Evolutionary conservation across 2,797 vertebrate genomes (phyloP).

Genomic region (Enoplosus armatus): DNA sequence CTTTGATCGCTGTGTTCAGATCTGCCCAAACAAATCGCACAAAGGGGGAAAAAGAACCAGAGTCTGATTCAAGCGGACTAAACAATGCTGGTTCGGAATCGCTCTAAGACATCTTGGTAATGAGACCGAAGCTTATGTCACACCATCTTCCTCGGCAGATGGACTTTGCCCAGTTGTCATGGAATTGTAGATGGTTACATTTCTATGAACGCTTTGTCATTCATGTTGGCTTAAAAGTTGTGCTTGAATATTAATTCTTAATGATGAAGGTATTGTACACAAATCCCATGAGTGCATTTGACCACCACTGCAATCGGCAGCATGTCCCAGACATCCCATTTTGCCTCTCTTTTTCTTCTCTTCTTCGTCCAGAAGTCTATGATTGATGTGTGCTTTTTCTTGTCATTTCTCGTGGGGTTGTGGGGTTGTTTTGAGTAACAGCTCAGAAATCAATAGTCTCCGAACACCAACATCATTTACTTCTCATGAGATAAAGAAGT

Average conservation of each 20-base stretch:
- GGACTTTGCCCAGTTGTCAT: not conserved
- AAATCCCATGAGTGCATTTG: not conserved
- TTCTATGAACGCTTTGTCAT: not conserved
- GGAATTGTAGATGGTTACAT: not conserved
- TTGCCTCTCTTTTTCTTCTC: not conserved
- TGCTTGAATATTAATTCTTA: not conserved
- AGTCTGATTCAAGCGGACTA: no score
- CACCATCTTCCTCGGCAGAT: no score
- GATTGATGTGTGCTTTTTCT: constrained; percentile 37
- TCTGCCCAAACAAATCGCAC: no score
- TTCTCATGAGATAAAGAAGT: constrained; percentile 30
- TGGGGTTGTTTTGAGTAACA: constrained; percentile 31
- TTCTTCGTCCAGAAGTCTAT: constrained; percentile 13
- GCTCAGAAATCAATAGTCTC: constrained; percentile 38
- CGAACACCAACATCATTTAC: constrained; percentile 41
- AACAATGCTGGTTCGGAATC: no score
- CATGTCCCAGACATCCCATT: no score
- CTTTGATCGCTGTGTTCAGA: no score
- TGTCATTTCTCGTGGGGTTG: constrained; percentile 29
- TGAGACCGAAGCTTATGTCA: no score
- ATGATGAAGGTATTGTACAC: not conserved
- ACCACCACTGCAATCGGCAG: not conserved
- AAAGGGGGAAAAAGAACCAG: no score
- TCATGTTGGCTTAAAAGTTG: not conserved
- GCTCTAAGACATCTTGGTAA: no score